Evolutionary conservation across 2,888 invertebrate genomes (phyloP), one percentile per base, ranked within the genome.

Genomic region (Didymodactylos carnosus): DNA sequence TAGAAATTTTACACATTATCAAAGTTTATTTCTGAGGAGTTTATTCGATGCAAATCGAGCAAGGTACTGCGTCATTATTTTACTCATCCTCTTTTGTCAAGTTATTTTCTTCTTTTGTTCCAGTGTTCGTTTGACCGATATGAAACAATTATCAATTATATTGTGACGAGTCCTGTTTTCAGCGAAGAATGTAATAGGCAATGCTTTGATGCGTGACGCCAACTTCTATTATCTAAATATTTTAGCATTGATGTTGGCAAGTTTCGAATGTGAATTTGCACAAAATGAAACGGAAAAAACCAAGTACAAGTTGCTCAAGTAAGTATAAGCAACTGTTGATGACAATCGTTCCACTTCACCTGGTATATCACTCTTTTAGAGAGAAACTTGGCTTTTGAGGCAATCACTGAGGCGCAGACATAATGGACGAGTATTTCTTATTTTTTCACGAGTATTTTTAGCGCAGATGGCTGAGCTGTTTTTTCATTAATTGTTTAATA

Each of bases 161-260:
- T 62, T n/a, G 62, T 62, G 4, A 62, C 62, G 5, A 62, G 62
- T 62, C 62, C 62, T 62, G 62, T 62, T 10, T 62, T 62, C 11
- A 62, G 62, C n/a, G 62, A 62, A 62, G 62, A 62, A 35, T 62
- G 62, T 62, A n/a, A n/a, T n/a, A n/a, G n/a, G n/a, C n/a, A n/a
- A 62, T 35, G 62, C 25, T 23, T 19, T 43, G 16, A 43, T n/a
- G 13, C 14, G 25, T 16, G 13, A 14, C 6, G 16, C 16, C 10
- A 16, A 29, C 16, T 19, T 29, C 16, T 29, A 29, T 35, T 1
- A 13, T 53, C 7, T 16, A 7, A 16, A 53, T 19, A 7, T 35
- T 62, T 16, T 62, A 62, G 62, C 62, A 10, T 62, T 62, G n/a
- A 62, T 62, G 62, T 29, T 35, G 2, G 62, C 62, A 11, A 62